Evolutionary conservation across 2,888 invertebrate genomes (phyloP).

Genomic region (Hylaea fasciaria): DNA sequence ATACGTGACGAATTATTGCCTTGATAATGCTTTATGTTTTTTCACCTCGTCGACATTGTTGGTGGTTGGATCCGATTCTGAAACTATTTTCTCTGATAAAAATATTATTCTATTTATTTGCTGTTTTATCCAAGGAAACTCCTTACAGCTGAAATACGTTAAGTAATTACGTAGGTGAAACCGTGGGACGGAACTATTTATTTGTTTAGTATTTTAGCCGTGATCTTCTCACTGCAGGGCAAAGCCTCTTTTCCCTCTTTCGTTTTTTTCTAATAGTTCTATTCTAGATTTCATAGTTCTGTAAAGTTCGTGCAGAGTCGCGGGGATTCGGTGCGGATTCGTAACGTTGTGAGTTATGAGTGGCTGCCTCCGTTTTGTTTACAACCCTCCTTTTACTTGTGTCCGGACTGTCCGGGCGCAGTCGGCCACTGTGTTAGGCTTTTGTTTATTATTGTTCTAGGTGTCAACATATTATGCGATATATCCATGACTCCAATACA

Average conservation of each 20-base stretch:
- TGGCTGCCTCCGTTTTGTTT: slow-evolving; percentile 54
- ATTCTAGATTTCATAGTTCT: slow-evolving; percentile 36
- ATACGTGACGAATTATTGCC: slow-evolving; percentile 58
- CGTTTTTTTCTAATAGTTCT: slow-evolving; percentile 16
- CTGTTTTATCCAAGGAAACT: too few species aligned
- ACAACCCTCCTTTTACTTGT: slow-evolving; percentile 58
- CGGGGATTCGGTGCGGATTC: slow-evolving; percentile 12
- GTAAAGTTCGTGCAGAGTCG: slow-evolving; percentile 22
- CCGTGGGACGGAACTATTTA: too few species aligned
- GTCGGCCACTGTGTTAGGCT: slow-evolving; percentile 55
- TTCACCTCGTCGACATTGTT: slow-evolving; percentile 1
- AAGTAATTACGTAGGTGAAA: too few species aligned
- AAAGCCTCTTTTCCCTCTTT: too few species aligned
- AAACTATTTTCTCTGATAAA: too few species aligned
- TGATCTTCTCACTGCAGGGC: too few species aligned
- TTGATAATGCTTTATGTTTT: slow-evolving; percentile 26
- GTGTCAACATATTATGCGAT: slow-evolving; percentile 28
- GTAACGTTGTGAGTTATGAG: slow-evolving; percentile 52
- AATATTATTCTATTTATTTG: too few species aligned
- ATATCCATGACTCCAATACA: too few species aligned
- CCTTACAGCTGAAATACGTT: too few species aligned
- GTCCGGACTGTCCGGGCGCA: slow-evolving; percentile 58
- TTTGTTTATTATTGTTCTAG: slow-evolving; percentile 57
- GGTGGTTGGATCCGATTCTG: too few species aligned
- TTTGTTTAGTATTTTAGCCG: too few species aligned